These are phyloP conservation scores for Campoplex capitator DNA, from an alignment of 2,888 invertebrate species.

Conservation along the genomic window DNA sequence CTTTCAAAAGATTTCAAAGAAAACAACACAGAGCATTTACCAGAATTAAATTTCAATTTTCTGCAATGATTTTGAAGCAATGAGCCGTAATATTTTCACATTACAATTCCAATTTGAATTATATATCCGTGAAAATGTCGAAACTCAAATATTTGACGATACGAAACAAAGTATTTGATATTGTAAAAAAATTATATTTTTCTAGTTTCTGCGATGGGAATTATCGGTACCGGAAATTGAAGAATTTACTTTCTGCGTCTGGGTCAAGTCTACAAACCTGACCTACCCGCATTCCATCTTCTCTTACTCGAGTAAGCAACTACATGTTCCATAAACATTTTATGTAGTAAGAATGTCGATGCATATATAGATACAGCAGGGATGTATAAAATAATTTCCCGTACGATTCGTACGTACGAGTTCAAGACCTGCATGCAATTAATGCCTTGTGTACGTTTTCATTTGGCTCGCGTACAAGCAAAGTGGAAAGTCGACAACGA, in stretches of 20 bases:
- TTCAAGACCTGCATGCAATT: conserved; percentile 40
- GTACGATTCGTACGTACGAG: background rate
- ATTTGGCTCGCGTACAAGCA: conserved; percentile 45
- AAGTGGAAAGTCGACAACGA: conserved; percentile 60
- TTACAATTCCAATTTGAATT: background rate
- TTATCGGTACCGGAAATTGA: conserved; percentile 85
- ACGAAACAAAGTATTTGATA: too few species aligned
- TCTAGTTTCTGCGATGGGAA: conserved; percentile 86
- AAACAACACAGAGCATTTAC: background rate
- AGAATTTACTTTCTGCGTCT: conserved; percentile 87
- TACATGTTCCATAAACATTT: conserved; percentile 4
- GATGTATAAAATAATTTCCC: conserved; percentile 6
- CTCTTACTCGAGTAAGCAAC: conserved; percentile 87
- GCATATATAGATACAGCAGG: background rate
- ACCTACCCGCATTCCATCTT: conserved; percentile 86
- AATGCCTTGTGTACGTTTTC: background rate
- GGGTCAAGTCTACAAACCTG: conserved; percentile 85
- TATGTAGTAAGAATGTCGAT: background rate
- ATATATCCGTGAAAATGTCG: background rate
- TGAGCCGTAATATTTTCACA: background rate
- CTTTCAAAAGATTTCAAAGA: background rate
- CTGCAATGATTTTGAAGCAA: background rate
- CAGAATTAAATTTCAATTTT: background rate
- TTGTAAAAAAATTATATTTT: conserved; percentile 26
- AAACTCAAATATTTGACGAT: too few species aligned